Conservation (phyloP, 2,113 vertebrate genomes). For the Stomatorhinus ivindoensis region DNA sequence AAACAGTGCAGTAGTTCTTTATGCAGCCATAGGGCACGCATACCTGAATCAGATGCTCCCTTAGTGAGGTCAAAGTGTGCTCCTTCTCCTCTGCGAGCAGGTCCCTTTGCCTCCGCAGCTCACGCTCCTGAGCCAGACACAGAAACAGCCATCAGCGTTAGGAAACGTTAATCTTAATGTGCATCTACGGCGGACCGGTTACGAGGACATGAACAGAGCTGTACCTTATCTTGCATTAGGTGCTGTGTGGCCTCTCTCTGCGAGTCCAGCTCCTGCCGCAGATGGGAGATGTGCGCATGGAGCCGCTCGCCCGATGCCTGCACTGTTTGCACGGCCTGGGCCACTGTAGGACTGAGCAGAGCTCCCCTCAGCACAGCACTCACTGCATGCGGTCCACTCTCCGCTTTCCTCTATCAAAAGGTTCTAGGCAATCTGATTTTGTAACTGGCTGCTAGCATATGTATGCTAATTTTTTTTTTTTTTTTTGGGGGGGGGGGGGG, state of each 20-base stretch:
- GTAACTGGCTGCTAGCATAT: neutral
- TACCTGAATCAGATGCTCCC: conserved; percentile 53
- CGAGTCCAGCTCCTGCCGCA: conserved; percentile 47
- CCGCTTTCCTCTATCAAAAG: neutral
- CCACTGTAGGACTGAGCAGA: conserved; percentile 40
- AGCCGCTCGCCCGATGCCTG: conserved; percentile 45
- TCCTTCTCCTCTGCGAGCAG: conserved; percentile 48
- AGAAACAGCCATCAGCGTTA: neutral
- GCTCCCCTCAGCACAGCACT: neutral
- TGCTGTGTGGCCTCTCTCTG: conserved; percentile 37
- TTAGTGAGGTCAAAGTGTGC: conserved; percentile 47
- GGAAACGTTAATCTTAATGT: neutral
- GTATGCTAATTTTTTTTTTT: too few relatives aligned
- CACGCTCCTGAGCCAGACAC: conserved; percentile 46
- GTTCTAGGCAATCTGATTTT: neutral
- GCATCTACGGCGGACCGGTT: neutral
- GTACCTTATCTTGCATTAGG: conserved; percentile 50
- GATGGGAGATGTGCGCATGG: conserved; percentile 38
- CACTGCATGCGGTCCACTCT: neutral
- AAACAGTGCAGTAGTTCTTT: neutral
- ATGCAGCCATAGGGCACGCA: neutral
- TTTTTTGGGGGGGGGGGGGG: too few relatives aligned
- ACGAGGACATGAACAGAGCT: neutral
- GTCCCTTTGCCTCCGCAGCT: conserved; percentile 47
- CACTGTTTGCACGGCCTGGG: conserved; percentile 40